Evolutionary conservation across 2,797 vertebrate genomes (phyloP), one percentile per base, ranked within the genome.

Genomic region (Acanthis flammea): DNA sequence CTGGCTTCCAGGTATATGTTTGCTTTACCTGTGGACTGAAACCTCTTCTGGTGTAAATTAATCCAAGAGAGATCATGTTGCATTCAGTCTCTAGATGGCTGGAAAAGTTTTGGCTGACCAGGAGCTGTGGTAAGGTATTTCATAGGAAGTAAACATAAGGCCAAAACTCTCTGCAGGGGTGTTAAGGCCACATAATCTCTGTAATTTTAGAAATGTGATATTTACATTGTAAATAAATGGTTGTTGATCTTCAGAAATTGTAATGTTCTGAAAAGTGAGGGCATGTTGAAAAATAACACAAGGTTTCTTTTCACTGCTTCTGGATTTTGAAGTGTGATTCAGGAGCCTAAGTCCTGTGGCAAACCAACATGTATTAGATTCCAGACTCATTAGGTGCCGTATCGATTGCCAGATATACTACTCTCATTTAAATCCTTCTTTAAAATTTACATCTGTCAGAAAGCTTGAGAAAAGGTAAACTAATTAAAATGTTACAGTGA

Each of bases 401-500:
- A 47, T 33, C 35, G 86, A 14, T 65, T 91, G 72, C 68, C 78
- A 94, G 35, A 27, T 80, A 80, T 2, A 72, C 63, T 24, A 23
- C 63, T 82, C 24, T 63, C 55, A 47, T 67, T 87, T 48, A 90
- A 65, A 91, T 80, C 35, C 39, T 11, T 47, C 48, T 90, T 75
- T 83, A 57, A 91, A 88, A 54, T 67, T 50, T 28, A 16, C 45
- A 65, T 41, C 83, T 94, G 75, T 90, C 75, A 90, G 72, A 89
- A 94, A 58, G 53, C 63, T 90, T 67, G 48, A 50, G 91, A 68
- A 94, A 58, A 81, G 37, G 23, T 86, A 72, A 90, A 65, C 42
- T 90, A 80, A 94, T 92, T 80, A 92, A 94, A 92, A 83, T 72
- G 50, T 91, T 92, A 39, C 77, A 86, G 14, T 86, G 91, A 90